A percentile compares a stretch with the other conserved stretches of the same genome.
phyloP scores from a whole-genome alignment of 2,888 invertebrate species.

The Lasiommata megera region DNA sequence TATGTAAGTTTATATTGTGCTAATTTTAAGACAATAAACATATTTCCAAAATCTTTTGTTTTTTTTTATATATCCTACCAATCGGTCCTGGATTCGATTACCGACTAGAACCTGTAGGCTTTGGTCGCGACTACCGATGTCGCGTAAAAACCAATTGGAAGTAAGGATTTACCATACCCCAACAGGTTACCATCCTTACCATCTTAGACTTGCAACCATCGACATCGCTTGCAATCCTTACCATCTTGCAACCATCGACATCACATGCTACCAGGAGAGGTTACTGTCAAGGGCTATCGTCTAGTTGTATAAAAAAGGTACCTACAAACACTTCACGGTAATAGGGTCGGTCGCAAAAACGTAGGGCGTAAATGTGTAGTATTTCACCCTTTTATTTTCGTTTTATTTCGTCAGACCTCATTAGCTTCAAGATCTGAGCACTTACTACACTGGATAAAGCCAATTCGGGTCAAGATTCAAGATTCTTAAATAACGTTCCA shows the following conservation, averaged over 20 bases:
- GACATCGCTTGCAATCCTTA: no score
- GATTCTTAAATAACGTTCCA: not conserved
- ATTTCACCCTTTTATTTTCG: conserved; percentile 15
- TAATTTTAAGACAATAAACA: conserved; percentile 51
- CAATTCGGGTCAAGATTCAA: not conserved
- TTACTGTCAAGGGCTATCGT: not conserved
- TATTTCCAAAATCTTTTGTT: conserved; percentile 21
- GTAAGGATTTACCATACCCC: no score
- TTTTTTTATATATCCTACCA: no score
- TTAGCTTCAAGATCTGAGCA: conserved; percentile 20
- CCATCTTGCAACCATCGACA: no score
- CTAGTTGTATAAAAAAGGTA: not conserved
- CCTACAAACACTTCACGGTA: not conserved
- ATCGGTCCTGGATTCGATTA: no score
- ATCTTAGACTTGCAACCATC: no score
- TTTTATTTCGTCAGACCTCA: conserved; percentile 21
- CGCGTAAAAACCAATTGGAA: no score
- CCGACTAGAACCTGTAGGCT: no score
- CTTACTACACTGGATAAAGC: not conserved
- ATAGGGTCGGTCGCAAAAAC: conserved; percentile 18
- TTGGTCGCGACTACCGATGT: no score
- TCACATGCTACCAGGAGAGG: no score
- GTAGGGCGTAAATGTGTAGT: conserved; percentile 3
- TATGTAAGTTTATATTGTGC: conserved; percentile 48
- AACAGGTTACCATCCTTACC: no score